These are phyloP conservation scores for Empis stercorea DNA, from an alignment of 2,888 invertebrate genomes.

Conservation along the genomic window DNA sequence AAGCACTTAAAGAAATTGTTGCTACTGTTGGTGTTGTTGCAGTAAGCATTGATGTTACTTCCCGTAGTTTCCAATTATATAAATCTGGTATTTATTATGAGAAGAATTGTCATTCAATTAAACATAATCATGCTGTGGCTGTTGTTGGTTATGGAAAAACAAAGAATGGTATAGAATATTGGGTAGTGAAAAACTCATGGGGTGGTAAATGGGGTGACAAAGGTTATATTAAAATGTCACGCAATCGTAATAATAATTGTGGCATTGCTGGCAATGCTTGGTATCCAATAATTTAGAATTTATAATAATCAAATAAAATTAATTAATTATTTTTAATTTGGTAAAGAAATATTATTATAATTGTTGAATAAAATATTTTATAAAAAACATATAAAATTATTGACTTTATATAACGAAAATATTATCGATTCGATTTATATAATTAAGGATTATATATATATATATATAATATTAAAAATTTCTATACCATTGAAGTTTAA, in stretches of 20 bases:
- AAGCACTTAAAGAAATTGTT: constrained; percentile 5
- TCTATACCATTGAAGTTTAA: too few relatives aligned
- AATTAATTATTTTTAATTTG: too few relatives aligned
- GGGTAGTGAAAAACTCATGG: constrained; percentile 41
- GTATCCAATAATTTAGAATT: constrained; percentile 68
- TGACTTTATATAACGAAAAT: too few relatives aligned
- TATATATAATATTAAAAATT: too few relatives aligned
- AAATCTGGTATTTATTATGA: constrained; percentile 8
- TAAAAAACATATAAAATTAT: too few relatives aligned
- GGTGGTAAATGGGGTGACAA: constrained; percentile 40
- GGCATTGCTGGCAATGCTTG: constrained; percentile 66
- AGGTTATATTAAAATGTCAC: constrained; percentile 72
- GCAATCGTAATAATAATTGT: constrained; percentile 65
- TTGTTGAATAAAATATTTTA: too few relatives aligned
- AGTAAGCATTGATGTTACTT: constrained; percentile 7
- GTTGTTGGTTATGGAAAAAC: constrained; percentile 10
- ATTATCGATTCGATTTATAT: too few relatives aligned
- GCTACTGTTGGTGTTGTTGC: constrained; percentile 9
- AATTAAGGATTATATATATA: too few relatives aligned
- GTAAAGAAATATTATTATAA: too few relatives aligned
- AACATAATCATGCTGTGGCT: constrained; percentile 4
- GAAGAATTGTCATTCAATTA: constrained; percentile 1
- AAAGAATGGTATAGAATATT: constrained; percentile 7
- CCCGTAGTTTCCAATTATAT: constrained; percentile 6
- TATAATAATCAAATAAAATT: too few relatives aligned